These are phyloP conservation scores for Aegotheles bennettii DNA, from an alignment of 2,113 vertebrate species.

Conservation along the genomic window DNA sequence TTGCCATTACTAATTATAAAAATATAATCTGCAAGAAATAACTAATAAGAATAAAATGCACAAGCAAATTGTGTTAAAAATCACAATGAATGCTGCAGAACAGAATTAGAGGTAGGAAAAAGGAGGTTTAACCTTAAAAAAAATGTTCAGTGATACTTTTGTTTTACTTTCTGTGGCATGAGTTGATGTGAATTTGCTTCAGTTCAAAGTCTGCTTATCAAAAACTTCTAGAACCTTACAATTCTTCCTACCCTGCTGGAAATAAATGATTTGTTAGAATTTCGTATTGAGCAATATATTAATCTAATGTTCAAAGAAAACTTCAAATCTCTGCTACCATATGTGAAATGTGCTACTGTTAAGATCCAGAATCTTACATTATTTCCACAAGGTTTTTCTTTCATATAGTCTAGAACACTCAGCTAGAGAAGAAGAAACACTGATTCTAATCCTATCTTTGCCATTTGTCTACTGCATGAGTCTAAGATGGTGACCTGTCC, in stretches of 20 bases:
- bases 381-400: background rate
- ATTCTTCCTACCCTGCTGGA: background rate
- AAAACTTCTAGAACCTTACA: background rate
- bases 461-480: background rate
- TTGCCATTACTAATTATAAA: constrained; percentile 19
- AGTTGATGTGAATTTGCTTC: background rate
- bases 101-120: background rate
- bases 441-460: background rate
- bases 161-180: background rate
- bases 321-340: background rate
- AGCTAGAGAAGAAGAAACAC: background rate
- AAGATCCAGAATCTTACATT: background rate
- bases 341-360: background rate
- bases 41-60: background rate
- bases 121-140: background rate
- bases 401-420: background rate
- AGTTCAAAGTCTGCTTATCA: background rate
- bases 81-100: background rate
- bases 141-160: background rate
- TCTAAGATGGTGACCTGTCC: background rate
- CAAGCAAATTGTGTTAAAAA: background rate
- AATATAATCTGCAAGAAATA: constrained; percentile 16
- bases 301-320: background rate
- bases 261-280: background rate
- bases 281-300: background rate